Evolutionary conservation across 2,888 invertebrate genomes (phyloP).

Genomic region (Ichneumon xanthorius): DNA sequence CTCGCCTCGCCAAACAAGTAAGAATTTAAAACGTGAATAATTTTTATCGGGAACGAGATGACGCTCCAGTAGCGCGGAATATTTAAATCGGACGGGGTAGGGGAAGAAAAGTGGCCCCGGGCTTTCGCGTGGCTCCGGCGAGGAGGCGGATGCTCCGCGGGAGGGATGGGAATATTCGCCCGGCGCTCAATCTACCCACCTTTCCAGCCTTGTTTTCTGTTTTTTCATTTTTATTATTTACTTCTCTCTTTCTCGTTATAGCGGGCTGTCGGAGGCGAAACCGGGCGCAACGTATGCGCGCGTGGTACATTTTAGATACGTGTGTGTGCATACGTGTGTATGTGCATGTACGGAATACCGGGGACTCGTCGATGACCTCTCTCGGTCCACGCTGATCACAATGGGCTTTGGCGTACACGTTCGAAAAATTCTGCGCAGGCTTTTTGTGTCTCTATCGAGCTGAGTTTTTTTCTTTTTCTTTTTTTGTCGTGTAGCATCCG

Average conservation of each 20-base stretch:
- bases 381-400: conserved; percentile 59
- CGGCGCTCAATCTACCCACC: conserved; percentile 38
- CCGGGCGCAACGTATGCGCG: conserved; percentile 19
- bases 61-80: conserved; percentile 52
- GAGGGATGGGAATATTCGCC: conserved; percentile 39
- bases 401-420: conserved; percentile 45
- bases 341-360: background rate
- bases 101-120: conserved; percentile 13
- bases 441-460: conserved; percentile 63
- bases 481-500: conserved; percentile 4
- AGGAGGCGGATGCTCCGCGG: conserved; percentile 13
- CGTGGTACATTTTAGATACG: conserved; percentile 39
- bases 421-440: conserved; percentile 65
- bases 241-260: conserved; percentile 30
- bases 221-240: conserved; percentile 2
- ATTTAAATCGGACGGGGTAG: conserved; percentile 47
- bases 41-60: conserved; percentile 50
- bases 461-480: conserved; percentile 20
- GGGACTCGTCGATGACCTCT: conserved; percentile 62
- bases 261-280: conserved; percentile 33
- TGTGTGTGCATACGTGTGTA: background rate
- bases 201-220: conserved; percentile 10
- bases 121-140: background rate
- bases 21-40: conserved; percentile 55
- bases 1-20: conserved; percentile 34